Percentiles rank a stretch among this genome's conserved stretches.
phyloP scores from a whole-genome alignment of 2,113 vertebrate genomes.

The Nematolebias whitei region DNA sequence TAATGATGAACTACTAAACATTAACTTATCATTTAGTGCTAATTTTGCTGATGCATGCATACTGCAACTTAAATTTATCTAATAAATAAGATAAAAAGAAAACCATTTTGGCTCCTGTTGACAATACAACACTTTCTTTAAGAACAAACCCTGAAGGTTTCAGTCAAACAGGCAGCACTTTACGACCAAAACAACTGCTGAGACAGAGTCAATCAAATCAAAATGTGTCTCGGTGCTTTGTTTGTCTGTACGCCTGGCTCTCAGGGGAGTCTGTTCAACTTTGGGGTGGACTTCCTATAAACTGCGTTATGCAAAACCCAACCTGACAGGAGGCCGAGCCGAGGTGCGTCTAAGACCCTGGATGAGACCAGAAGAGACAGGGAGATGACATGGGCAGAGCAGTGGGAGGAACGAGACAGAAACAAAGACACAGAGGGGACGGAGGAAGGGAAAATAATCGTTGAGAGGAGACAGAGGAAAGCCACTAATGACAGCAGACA shows the following conservation, averaged over 20 bases:
- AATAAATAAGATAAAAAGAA: neutral
- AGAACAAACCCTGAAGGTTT: conserved; percentile 4
- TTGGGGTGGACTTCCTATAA: conserved; percentile 40
- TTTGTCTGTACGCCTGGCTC: conserved; percentile 43
- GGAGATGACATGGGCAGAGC: conserved; percentile 34
- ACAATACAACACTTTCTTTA: neutral
- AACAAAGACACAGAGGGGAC: conserved; percentile 34
- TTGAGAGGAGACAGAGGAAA: conserved; percentile 68
- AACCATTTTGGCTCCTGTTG: neutral
- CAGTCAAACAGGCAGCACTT: neutral
- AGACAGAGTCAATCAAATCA: conserved; percentile 50
- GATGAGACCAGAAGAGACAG: conserved; percentile 44
- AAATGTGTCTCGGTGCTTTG: conserved; percentile 50
- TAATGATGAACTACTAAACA: too few species aligned
- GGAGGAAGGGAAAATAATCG: conserved; percentile 67
- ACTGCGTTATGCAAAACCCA: conserved; percentile 33
- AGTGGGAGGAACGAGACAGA: conserved; percentile 40
- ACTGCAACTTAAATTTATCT: neutral
- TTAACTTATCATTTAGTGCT: too few species aligned
- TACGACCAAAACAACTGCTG: conserved; percentile 38
- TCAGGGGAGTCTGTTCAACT: conserved; percentile 53
- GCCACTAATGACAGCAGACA: conserved; percentile 78
- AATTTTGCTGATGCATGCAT: too few species aligned
- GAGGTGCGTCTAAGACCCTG: conserved; percentile 23
- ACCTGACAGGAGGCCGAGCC: conserved; percentile 27